Evolutionary conservation across 2,888 invertebrate species (phyloP), one percentile per base, ranked within the genome.

Genomic region (Agrochola lychnidis): DNA sequence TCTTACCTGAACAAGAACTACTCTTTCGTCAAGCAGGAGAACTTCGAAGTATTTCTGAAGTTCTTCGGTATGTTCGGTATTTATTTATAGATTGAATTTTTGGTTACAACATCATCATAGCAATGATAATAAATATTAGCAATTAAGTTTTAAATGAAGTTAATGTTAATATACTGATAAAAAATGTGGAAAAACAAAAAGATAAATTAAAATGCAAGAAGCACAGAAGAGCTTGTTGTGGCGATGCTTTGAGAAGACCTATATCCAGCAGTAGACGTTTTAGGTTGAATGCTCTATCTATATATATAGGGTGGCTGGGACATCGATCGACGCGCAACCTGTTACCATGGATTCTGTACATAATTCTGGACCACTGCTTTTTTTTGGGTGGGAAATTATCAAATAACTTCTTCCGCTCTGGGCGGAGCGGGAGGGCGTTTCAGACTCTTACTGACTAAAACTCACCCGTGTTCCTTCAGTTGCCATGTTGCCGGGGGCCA

Each of bases 1-100:
- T 66, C 30, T 14, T 48, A 67, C 30, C 30, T 67, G 4, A 67
- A 67, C 48, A 51, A 67, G 30, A 67, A 67, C 48, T 67, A 48
- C 14, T 4, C 14, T 14, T 67, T 67, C 22, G 48, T 30, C 22
- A 48, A 48, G 30, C 30, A 66, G 30, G 66, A 66, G 30, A 66
- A 66, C 30, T 66, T 48, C 12, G 30, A 48, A 48, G 30, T 6
- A 22, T 66, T 48, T 48, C 48, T 66, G 22, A 66, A 48, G 48
- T 22, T 14, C 48, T 30, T 48, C 22, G 48, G 30, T 66, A 66
- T 30, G 48, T 30, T 3, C 36, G 3, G 7, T 25, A 25, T 25
- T 16, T 59, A 59, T n/a, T 25, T 16, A 25, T 19, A 12, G 25
- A 59, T 4, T 25, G 7, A 59, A 59, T 59, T 16, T 25, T 59